Evolutionary conservation across 92 coral and sea anemone genomes (phyloP), one percentile per base, ranked within the genome.

Genomic region (Micromussa lordhowensis): DNA sequence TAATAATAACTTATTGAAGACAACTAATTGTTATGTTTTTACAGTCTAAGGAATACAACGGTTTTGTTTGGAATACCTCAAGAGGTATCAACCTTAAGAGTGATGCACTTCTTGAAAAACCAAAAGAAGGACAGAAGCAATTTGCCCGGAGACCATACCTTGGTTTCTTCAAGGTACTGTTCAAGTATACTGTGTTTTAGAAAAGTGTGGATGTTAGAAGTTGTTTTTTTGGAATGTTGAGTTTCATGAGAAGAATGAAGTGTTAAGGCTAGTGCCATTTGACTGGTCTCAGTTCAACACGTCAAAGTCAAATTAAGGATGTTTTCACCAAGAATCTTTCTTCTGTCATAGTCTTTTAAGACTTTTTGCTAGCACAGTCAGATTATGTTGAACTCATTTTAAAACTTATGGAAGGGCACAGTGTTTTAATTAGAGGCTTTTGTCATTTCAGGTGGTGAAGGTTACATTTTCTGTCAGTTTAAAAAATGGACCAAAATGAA

Each of bases 21-120:
- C 71, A 10, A 28, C 11, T 49, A 18, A 58, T 16, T 30, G 19
- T 32, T 2, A 10, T 48, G 0, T 53, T 70, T 35, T 77, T 66
- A 21, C 57, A 96, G 99, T 95, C 99, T 14, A 88, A 76, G 82
- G 99, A 97, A 81, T 92, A 92, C 93, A 97, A 97, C 80, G 99
- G 98, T 2, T 97, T 97, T 80, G 80, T 97, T 19, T 97, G 98
- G 96, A 96, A 94, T 79, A 72, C 94, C 64, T 55, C 97, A 30
- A 83, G 91, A 68, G 93, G 75, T 17, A 87, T 97, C 64, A 70
- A 82, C 38, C 87, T 97, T 29, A 97, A 78, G 70, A 96, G 98
- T 87, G 88, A 89, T 61, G 96, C 90, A 17, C 86, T 97, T 16
- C 92, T 97, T 29, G 94, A 97, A 77, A 92, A 92, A 75, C 96